A percentile compares a stretch with the other conserved stretches of the same genome.
These are phyloP conservation scores for Okamejei kenojei DNA, from an alignment of 2,797 vertebrate genomes.

Conservation along the genomic window DNA sequence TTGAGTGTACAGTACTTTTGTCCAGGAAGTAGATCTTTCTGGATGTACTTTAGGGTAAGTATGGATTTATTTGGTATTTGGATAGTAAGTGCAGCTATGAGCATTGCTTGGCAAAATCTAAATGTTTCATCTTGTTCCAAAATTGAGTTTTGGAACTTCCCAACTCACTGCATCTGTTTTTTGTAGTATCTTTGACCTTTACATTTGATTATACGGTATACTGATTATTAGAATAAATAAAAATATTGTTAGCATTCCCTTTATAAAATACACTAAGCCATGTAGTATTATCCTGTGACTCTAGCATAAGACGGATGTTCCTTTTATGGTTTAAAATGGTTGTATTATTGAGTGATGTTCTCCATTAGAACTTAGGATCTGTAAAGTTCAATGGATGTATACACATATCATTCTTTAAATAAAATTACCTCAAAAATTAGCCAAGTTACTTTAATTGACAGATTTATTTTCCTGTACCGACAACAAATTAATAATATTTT, in stretches of 20 bases:
- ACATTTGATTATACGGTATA: not conserved
- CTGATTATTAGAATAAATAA: not conserved
- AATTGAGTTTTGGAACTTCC: not conserved
- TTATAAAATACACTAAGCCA: not conserved
- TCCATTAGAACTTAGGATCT: not conserved
- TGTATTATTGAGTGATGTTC: not conserved
- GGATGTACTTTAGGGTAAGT: too few species aligned
- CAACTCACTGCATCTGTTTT: not conserved
- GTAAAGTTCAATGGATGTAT: not conserved
- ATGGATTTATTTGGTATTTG: too few species aligned
- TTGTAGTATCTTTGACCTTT: not conserved
- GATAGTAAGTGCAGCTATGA: too few species aligned
- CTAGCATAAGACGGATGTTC: not conserved
- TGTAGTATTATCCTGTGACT: too few species aligned
- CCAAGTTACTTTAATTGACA: not conserved
- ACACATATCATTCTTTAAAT: not conserved
- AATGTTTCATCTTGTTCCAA: not conserved
- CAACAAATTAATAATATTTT: not conserved
- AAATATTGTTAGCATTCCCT: slow-evolving; percentile 13
- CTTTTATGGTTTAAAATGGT: not conserved
- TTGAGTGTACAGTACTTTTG: too few species aligned
- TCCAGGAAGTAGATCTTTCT: too few species aligned
- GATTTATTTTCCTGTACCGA: not conserved
- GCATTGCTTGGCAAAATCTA: too few species aligned
- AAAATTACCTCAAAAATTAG: not conserved